These are phyloP conservation scores for Alaudala cheleensis DNA, from an alignment of 2,113 vertebrate genomes.

Conservation along the genomic window DNA sequence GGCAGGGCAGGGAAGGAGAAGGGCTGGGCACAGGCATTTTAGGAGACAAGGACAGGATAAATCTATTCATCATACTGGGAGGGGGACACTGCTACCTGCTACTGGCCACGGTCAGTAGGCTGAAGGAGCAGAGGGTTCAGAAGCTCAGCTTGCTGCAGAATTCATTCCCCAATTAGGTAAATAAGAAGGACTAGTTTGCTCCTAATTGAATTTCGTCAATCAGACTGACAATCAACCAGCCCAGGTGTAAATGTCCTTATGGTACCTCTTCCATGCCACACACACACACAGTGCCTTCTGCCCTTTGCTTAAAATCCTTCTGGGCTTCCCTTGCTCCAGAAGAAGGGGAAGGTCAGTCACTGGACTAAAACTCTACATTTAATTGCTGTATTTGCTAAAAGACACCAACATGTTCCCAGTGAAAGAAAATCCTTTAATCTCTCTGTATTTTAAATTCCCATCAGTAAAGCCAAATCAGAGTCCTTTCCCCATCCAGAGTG, in stretches of 20 bases:
- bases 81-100: background rate
- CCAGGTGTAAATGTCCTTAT: background rate
- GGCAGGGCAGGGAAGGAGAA: background rate
- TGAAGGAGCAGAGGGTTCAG: background rate
- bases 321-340: background rate
- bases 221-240: background rate
- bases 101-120: background rate
- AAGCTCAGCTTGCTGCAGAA: background rate
- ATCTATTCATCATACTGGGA: background rate
- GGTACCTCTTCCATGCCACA: background rate
- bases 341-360: background rate
- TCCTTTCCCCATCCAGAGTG: background rate
- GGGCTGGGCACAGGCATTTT: background rate
- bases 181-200: background rate
- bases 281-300: background rate
- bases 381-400: background rate
- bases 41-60: background rate
- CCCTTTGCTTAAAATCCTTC: background rate
- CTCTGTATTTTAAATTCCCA: background rate
- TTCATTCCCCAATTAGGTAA: background rate
- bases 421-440: background rate
- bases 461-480: background rate
- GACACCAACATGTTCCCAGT: background rate
- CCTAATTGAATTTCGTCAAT: background rate
- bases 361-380: background rate